These are phyloP conservation scores for Pedionomus torquatus DNA, from an alignment of 2,113 vertebrate species.

Conservation along the genomic window DNA sequence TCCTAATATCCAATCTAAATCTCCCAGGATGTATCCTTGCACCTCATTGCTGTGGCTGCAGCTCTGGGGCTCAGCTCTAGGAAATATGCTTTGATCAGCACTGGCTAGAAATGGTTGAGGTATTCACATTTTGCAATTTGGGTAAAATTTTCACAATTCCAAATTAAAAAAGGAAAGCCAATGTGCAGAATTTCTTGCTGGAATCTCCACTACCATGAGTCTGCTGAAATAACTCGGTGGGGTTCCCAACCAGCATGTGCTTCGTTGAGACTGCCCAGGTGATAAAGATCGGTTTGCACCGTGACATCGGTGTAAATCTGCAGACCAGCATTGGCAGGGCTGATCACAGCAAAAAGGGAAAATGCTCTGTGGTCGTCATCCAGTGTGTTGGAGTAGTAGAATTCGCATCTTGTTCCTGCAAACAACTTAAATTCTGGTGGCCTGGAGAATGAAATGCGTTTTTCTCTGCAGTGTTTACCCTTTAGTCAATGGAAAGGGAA, in stretches of 20 bases:
- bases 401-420: background rate
- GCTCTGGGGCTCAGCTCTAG: background rate
- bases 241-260: rapidly evolving
- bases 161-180: background rate
- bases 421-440: background rate
- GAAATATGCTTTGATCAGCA: background rate
- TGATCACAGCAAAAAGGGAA: background rate
- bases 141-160: background rate
- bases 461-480: background rate
- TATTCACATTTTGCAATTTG: background rate
- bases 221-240: background rate
- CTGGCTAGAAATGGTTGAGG: background rate
- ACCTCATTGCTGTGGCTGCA: background rate
- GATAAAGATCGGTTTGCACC: background rate
- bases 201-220: background rate
- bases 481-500: background rate
- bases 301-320: background rate
- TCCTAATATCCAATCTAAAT: too few species aligned
- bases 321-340: background rate
- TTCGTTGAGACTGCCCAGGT: background rate
- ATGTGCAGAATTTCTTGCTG: background rate
- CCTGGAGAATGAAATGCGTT: background rate
- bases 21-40: background rate
- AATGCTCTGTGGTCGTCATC: background rate
- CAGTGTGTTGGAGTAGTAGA: background rate